Evolutionary conservation across 2,888 invertebrate species (phyloP).

Genomic region (Thelaira solivaga): DNA sequence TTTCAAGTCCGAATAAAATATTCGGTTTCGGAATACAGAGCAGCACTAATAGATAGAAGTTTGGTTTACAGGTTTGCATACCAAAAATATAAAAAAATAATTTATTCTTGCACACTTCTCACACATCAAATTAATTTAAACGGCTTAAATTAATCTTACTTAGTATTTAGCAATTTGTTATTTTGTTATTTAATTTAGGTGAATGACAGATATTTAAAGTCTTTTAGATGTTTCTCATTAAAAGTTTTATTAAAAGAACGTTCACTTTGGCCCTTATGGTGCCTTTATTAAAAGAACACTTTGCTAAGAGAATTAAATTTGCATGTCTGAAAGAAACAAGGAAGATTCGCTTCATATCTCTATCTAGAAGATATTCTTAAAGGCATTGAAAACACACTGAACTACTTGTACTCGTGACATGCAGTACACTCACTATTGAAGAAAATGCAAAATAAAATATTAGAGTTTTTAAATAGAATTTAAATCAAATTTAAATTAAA

Average conservation of each 20-base stretch:
- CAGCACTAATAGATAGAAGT: too few relatives aligned
- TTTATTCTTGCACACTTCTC: too few relatives aligned
- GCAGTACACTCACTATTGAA: not conserved
- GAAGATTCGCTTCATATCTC: slow-evolving; percentile 5
- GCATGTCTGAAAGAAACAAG: not conserved
- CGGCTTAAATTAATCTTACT: too few relatives aligned
- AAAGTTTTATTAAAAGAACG: slow-evolving; percentile 44
- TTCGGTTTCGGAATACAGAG: too few relatives aligned
- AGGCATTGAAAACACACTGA: slow-evolving; percentile 1
- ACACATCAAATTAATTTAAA: too few relatives aligned
- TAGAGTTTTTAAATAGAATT: slow-evolving; percentile 3
- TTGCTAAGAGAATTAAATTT: slow-evolving; percentile 5
- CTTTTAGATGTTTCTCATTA: slow-evolving; percentile 17
- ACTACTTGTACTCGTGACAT: not conserved
- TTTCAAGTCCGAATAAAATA: too few relatives aligned
- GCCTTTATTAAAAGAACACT: not conserved
- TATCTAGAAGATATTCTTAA: slow-evolving; percentile 5
- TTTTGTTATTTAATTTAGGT: too few relatives aligned
- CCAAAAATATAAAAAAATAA: too few relatives aligned
- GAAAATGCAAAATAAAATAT: not conserved
- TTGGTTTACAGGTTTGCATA: too few relatives aligned
- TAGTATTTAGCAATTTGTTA: too few relatives aligned
- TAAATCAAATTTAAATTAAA: slow-evolving; percentile 17
- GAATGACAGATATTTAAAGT: not conserved
- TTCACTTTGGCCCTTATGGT: slow-evolving; percentile 6